Conservation (phyloP, 2,113 vertebrate species). For the Phrynosoma platyrhinos region DNA sequence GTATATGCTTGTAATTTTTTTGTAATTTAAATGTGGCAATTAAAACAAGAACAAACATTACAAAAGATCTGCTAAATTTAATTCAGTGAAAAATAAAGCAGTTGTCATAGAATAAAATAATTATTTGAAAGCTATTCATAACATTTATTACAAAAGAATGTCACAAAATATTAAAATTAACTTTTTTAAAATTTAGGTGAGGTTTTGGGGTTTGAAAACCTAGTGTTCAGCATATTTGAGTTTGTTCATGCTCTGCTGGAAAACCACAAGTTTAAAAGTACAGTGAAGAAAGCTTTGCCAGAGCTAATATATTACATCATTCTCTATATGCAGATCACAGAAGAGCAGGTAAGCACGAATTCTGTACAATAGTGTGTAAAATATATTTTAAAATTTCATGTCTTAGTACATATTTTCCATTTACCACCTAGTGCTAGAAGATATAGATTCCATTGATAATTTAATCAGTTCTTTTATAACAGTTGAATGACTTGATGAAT, state of each 20-base stretch:
- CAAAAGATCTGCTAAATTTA: neutral
- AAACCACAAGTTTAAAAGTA: constrained; percentile 97
- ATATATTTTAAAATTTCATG: neutral
- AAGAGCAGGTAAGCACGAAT: constrained; percentile 84
- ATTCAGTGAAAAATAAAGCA: neutral
- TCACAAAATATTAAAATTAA: neutral
- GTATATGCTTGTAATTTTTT: neutral
- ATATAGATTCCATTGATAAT: neutral
- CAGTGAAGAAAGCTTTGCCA: constrained; percentile 95
- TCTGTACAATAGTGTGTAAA: neutral
- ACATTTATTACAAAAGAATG: constrained; percentile 5
- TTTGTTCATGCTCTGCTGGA: constrained; percentile 97
- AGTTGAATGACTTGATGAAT: neutral
- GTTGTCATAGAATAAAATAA: constrained; percentile 4
- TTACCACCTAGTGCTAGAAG: neutral
- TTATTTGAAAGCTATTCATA: constrained; percentile 2
- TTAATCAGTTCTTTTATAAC: neutral
- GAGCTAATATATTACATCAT: constrained; percentile 98
- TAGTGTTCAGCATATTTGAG: constrained; percentile 98
- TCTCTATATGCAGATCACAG: constrained; percentile 99
- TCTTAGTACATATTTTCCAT: neutral
- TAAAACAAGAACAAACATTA: neutral
- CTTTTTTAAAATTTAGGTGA: constrained; percentile 82
- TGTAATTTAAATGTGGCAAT: neutral
- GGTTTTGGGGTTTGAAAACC: constrained; percentile 97